Evolutionary conservation across 2,888 invertebrate genomes (phyloP), one percentile per base, ranked within the genome.

Genomic region (Hypomecis punctinalis): DNA sequence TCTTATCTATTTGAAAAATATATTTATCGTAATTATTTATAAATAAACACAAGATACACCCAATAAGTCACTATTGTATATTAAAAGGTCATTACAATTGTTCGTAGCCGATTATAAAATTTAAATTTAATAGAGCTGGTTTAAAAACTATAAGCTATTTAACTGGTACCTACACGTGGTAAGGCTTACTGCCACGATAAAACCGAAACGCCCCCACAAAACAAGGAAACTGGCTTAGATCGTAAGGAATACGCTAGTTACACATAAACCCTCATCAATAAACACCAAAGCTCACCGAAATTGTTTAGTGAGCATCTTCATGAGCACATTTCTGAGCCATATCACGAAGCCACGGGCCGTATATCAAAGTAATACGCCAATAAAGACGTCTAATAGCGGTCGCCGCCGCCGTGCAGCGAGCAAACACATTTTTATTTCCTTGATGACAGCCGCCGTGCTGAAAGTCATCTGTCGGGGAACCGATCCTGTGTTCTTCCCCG

Each of bases 341-440:
- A 65, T 65, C 61, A 65, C 61, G 61, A 57, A 53, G 57, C 57
- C 49, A 49, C 48, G 13, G 57, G 56, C 53, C 48, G 56, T 69
- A 61, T 63, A 61, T 69, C 67, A 69, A 67, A 63, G 53, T 65
- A 69, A 65, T 63, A 55, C 43, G 40, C 61, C 67, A 61, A 69
- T 65, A 67, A 67, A 61, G 63, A 51, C 62, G 56, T 65, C 55
- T 67, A 64, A 64, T 66, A 45, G 61, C 64, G 55, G 58, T 45
- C 61, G 54, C 47, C 49, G 55, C 40, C 53, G 48, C 56, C 47
- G 59, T 68, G 61, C 61, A 58, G 39, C 56, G 63, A 56, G 23
- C 59, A 60, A 51, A 56, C 64, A 64, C 60, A 64, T 64, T 64
- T 63, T 63, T 63, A 62, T 62, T 62, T 62, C 62, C 62, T 46